A percentile compares a stretch with the other conserved stretches of the same genome.
phyloP scores from a whole-genome alignment of 53 echinoderm and acorn worm species.

The Echinometra lucunter region DNA sequence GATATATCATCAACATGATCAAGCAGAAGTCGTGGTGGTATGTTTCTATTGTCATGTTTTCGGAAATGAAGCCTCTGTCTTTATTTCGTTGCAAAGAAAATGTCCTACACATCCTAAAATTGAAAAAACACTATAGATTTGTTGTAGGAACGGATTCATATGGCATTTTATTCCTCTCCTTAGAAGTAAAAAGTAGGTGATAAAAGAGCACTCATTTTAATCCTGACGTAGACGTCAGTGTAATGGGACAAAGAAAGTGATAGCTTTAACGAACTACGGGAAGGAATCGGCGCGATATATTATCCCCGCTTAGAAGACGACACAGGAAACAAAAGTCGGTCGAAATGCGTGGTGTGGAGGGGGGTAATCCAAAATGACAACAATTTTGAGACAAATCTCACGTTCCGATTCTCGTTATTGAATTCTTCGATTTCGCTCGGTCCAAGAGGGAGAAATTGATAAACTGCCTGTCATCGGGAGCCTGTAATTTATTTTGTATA shows the following conservation, averaged over 20 bases:
- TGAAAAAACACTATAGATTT: background rate
- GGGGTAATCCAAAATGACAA: constrained; percentile 54
- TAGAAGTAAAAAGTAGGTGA: background rate
- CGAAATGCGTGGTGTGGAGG: background rate
- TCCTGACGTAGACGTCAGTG: background rate
- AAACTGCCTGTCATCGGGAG: constrained; percentile 17
- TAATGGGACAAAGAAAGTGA: background rate
- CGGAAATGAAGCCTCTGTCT: background rate
- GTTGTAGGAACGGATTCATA: background rate
- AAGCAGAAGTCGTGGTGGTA: background rate
- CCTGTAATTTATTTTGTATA: background rate
- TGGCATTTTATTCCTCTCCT: background rate
- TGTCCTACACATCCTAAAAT: no score
- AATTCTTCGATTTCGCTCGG: constrained; percentile 25
- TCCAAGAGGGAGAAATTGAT: constrained; percentile 16
- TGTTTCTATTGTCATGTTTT: background rate
- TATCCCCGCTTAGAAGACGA: constrained; percentile 11
- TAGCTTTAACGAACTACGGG: background rate
- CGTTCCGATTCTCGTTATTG: constrained; percentile 40
- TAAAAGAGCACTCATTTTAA: background rate
- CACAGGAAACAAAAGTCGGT: constrained; percentile 51
- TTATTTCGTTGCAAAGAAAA: background rate
- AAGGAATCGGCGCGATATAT: constrained; percentile 11
- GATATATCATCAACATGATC: background rate
- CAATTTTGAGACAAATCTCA: constrained; percentile 54